Percentiles rank a stretch among this genome's conserved stretches.
Conservation (phyloP, 2,113 vertebrate genomes). For the Litocranius walleri region DNA sequence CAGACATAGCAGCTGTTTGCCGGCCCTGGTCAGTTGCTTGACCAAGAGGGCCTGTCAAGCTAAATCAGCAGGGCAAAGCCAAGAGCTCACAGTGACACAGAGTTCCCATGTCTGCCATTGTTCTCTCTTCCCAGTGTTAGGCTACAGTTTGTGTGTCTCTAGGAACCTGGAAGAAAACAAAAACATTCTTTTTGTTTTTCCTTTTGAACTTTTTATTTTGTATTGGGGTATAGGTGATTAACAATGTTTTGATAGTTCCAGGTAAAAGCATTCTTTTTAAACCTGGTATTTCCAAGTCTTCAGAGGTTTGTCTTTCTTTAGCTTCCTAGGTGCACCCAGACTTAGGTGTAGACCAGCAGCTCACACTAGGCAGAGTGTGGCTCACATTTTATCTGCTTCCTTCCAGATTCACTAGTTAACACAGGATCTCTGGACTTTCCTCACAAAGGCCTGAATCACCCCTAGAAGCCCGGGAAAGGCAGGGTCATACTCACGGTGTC, state of each 20-base stretch:
- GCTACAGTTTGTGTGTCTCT: neutral
- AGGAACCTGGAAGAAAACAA: constrained; percentile 33
- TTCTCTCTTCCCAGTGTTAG: neutral
- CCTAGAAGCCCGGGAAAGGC: neutral
- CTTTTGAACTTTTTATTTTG: neutral
- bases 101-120: neutral
- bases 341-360: neutral
- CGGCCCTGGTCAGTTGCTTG: constrained; percentile 46
- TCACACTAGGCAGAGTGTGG: too few relatives aligned
- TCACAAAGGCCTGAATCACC: neutral
- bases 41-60: constrained; percentile 58
- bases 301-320: neutral
- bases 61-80: constrained; percentile 38
- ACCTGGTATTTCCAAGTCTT: neutral
- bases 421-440: neutral
- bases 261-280: neutral
- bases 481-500: neutral
- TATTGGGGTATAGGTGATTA: neutral
- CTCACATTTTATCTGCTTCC: neutral
- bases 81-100: neutral
- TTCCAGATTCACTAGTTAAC: neutral
- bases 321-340: neutral
- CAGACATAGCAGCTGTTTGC: constrained; percentile 53
- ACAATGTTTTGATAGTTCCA: neutral
- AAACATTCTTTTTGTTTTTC: neutral